Evolutionary conservation across 1,140 invertebrate species (phyloP).

Genomic region (Dermatophagoides farinae): DNA sequence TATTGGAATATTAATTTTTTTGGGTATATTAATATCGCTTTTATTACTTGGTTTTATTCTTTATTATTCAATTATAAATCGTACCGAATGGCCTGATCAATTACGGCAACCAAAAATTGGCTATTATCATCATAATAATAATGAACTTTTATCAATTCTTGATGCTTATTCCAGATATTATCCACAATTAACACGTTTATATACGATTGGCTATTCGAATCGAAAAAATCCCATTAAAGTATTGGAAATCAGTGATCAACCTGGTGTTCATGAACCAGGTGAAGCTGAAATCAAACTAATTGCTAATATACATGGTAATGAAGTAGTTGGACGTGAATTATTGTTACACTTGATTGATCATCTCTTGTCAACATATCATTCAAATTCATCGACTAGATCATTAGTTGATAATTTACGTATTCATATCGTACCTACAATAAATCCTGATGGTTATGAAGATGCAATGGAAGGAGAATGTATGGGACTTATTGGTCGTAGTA

Average conservation of each 20-base stretch:
- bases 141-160: not conserved
- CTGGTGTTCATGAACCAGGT: conserved; percentile 19
- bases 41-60: too few species aligned
- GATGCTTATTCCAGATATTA: not conserved
- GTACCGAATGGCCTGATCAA: not conserved
- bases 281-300: conserved; percentile 31
- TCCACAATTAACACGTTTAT: conserved; percentile 4
- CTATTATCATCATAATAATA: conserved; percentile 6
- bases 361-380: conserved; percentile 27
- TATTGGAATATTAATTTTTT: too few species aligned
- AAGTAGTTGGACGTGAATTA: conserved; percentile 32
- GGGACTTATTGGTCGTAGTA: conserved; percentile 26
- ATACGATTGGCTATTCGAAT: conserved; percentile 17
- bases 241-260: conserved; percentile 15
- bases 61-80: too few species aligned
- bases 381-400: conserved; percentile 33
- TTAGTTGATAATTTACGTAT: conserved; percentile 60
- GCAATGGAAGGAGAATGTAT: conserved; percentile 43
- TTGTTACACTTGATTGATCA: conserved; percentile 29
- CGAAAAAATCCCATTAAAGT: conserved; percentile 15
- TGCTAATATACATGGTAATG: conserved; percentile 54
- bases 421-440: conserved; percentile 86
- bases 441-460: conserved; percentile 85
- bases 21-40: too few species aligned
- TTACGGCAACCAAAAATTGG: not conserved